A percentile compares a stretch with the other conserved stretches of the same genome.
Conservation (phyloP, 1,140 invertebrate genomes). For the Drosophila sproati region DNA sequence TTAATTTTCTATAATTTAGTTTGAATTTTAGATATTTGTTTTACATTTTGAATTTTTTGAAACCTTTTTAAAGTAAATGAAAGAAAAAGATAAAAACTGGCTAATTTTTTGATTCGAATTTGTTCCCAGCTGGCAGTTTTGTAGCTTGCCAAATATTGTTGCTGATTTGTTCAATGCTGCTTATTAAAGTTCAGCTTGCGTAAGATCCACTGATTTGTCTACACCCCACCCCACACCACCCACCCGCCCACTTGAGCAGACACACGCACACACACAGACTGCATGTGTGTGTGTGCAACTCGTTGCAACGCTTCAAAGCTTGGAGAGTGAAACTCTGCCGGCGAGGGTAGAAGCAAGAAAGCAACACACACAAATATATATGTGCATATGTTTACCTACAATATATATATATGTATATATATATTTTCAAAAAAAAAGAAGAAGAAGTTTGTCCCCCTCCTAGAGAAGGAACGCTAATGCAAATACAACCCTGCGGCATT, state of each 20-base stretch:
- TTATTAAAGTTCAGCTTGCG: conserved; percentile 34
- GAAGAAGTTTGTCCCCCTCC: conserved; percentile 24
- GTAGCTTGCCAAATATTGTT: background rate
- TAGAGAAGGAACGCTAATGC: conserved; percentile 56
- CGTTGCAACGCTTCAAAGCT: conserved; percentile 43
- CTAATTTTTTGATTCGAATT: background rate
- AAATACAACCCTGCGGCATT: conserved; percentile 76
- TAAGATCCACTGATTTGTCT: conserved; percentile 33
- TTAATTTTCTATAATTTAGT: too few species aligned
- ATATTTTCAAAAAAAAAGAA: conserved; percentile 1
- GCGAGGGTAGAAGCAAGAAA: conserved; percentile 36
- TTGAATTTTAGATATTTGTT: too few species aligned
- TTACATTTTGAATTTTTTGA: background rate
- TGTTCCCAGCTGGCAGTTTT: background rate
- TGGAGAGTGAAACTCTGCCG: conserved; percentile 31
- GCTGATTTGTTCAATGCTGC: conserved; percentile 20
- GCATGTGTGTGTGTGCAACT: conserved; percentile 25
- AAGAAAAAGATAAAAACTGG: too few species aligned
- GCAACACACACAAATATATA: conserved; percentile 15
- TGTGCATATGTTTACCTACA: background rate
- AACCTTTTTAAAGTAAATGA: too few species aligned
- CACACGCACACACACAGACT: background rate
- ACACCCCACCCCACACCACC: background rate
- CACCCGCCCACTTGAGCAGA: background rate
- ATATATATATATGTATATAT: conserved; percentile 17